A percentile compares a stretch with the other conserved stretches of the same genome.
phyloP scores from a whole-genome alignment of 2,797 vertebrate species.

The Artibeus lituratus region DNA sequence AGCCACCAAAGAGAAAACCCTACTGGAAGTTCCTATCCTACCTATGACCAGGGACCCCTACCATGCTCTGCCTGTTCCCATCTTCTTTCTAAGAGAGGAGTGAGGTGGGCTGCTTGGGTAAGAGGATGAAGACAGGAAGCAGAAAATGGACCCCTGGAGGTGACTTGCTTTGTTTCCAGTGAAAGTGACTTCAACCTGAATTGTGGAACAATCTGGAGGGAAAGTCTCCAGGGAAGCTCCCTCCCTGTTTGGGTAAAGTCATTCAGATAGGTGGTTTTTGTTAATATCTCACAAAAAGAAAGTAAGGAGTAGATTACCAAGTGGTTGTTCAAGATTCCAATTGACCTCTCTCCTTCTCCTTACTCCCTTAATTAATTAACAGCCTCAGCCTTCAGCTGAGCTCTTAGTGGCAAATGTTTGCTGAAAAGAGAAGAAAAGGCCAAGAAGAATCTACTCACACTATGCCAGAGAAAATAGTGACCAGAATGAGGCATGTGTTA shows the following conservation, averaged over 20 bases:
- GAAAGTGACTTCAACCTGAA: background rate
- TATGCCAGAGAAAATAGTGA: background rate
- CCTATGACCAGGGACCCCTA: rapidly evolving
- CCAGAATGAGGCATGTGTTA: background rate
- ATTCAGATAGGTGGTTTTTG: background rate
- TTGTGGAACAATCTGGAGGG: background rate
- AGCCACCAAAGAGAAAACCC: background rate
- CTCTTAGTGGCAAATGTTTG: background rate
- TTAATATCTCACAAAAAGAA: background rate
- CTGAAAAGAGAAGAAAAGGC: background rate
- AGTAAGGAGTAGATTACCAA: background rate
- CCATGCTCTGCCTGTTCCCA: background rate
- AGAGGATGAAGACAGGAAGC: background rate
- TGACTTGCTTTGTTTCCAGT: background rate
- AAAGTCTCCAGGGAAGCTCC: background rate
- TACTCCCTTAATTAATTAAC: background rate
- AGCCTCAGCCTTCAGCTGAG: background rate
- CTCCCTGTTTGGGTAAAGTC: background rate
- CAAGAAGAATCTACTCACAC: background rate
- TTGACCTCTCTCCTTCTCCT: background rate
- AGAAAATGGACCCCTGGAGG: too few relatives aligned
- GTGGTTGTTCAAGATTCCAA: background rate
- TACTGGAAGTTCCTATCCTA: background rate
- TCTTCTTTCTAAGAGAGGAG: background rate
- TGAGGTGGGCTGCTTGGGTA: background rate